Percentiles rank a stretch among this genome's conserved stretches.
Evolutionary conservation across 2,888 invertebrate species (phyloP).

Genomic region (Caprella mutica): DNA sequence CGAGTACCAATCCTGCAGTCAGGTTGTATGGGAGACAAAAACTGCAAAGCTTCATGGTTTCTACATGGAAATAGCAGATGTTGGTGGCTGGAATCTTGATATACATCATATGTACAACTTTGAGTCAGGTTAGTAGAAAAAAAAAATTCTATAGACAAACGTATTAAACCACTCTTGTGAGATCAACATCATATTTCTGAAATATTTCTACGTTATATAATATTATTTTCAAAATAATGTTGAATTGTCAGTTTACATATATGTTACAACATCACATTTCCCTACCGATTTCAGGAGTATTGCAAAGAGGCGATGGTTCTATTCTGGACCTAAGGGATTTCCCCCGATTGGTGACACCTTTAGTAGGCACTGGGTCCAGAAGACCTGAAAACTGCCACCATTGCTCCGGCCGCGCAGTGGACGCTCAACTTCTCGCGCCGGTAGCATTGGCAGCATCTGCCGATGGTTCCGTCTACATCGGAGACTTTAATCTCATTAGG

Average conservation of each 20-base stretch:
- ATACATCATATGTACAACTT: slow-evolving; percentile 96
- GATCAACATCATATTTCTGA: no score
- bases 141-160: no score
- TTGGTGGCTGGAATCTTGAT: slow-evolving; percentile 95
- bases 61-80: slow-evolving; percentile 92
- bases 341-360: slow-evolving; percentile 66
- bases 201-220: no score
- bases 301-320: slow-evolving; percentile 95
- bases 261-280: neutral
- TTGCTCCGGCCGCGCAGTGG: slow-evolving; percentile 62
- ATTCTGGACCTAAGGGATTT: slow-evolving; percentile 69
- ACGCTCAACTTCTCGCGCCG: slow-evolving; percentile 75
- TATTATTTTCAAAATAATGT: no score
- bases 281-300: slow-evolving; percentile 59
- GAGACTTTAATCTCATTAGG: slow-evolving; percentile 87
- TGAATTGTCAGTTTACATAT: neutral
- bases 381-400: slow-evolving; percentile 71
- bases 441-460: slow-evolving; percentile 82
- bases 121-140: slow-evolving; percentile 63
- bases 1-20: slow-evolving; percentile 81
- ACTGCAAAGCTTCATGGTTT: slow-evolving; percentile 90
- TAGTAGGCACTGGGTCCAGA: slow-evolving; percentile 84
- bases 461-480: slow-evolving; percentile 87
- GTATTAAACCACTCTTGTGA: no score
- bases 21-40: slow-evolving; percentile 90